Percentiles rank a stretch among this genome's conserved stretches.
Conservation (phyloP, 2,113 vertebrate genomes). For the Leiothrix lutea region DNA sequence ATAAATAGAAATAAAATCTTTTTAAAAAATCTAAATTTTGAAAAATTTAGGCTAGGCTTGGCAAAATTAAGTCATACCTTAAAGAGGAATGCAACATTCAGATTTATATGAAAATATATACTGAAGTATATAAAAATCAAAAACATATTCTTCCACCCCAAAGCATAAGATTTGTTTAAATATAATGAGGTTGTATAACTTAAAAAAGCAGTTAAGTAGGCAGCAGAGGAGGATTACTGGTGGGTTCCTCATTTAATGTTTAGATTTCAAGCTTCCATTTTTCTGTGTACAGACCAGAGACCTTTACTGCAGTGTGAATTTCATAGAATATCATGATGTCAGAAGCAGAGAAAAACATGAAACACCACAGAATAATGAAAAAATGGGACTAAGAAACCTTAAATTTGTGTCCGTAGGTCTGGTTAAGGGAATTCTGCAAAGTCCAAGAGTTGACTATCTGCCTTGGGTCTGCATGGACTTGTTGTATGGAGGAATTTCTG, state of each 20-base stretch:
- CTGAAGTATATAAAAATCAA: not conserved
- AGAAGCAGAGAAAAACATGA: not conserved
- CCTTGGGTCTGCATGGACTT: not conserved
- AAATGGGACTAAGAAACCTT: not conserved
- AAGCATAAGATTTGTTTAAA: not conserved
- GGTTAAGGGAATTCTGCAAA: not conserved
- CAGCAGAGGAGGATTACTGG: not conserved
- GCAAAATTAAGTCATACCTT: not conserved
- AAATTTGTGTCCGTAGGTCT: not conserved
- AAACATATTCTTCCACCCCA: not conserved
- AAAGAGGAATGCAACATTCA: not conserved
- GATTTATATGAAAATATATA: not conserved
- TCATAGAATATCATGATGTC: not conserved
- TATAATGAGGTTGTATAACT: not conserved
- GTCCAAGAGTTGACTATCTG: not conserved
- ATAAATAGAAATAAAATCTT: not conserved
- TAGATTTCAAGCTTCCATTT: not conserved
- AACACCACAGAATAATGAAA: not conserved
- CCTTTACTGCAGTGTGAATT: not conserved
- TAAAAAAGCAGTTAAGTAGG: not conserved
- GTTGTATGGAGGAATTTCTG: not conserved
- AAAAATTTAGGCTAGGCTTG: not conserved
- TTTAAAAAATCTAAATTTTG: not conserved
- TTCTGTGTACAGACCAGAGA: not conserved
- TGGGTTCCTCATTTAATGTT: not conserved